These are phyloP conservation scores for Cydia fagiglandana DNA, from an alignment of 1,140 invertebrate genomes.

Conservation along the genomic window DNA sequence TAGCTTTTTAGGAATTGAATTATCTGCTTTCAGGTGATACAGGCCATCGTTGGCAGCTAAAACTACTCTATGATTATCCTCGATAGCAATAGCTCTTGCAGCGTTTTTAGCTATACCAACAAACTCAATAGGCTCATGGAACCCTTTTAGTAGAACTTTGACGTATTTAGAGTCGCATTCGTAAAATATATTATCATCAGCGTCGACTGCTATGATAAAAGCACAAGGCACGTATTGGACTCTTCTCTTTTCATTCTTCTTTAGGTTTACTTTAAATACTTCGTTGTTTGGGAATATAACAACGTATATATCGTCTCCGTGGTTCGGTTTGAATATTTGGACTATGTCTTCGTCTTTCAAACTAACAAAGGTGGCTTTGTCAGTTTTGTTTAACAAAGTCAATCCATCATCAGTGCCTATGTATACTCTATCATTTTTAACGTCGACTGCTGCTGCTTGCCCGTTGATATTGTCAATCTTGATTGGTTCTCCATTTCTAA, in stretches of 20 bases:
- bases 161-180: slow-evolving; percentile 73
- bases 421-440: slow-evolving; percentile 59
- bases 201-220: slow-evolving; percentile 64
- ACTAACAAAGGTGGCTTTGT: slow-evolving; percentile 56
- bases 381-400: slow-evolving; percentile 52
- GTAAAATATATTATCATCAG: slow-evolving; percentile 64
- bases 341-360: slow-evolving; percentile 69
- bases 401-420: slow-evolving; percentile 66
- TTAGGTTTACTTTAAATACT: slow-evolving; percentile 57
- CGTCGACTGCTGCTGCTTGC: slow-evolving; percentile 64
- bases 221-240: slow-evolving; percentile 65
- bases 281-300: slow-evolving; percentile 65
- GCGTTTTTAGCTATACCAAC: slow-evolving; percentile 66
- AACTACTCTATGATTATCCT: slow-evolving; percentile 53
- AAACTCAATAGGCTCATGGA: slow-evolving; percentile 69
- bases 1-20: slow-evolving; percentile 63
- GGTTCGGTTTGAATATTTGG: slow-evolving; percentile 58
- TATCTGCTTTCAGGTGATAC: slow-evolving; percentile 62
- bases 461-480: slow-evolving; percentile 67
- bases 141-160: slow-evolving; percentile 66
- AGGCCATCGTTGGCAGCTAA: slow-evolving; percentile 70
- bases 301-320: slow-evolving; percentile 60
- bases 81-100: slow-evolving; percentile 59
- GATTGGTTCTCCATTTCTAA: slow-evolving; percentile 55
- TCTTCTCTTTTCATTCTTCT: slow-evolving; percentile 60